Evolutionary conservation across 2,888 invertebrate genomes (phyloP).

Genomic region (Bimastos eiseni): DNA sequence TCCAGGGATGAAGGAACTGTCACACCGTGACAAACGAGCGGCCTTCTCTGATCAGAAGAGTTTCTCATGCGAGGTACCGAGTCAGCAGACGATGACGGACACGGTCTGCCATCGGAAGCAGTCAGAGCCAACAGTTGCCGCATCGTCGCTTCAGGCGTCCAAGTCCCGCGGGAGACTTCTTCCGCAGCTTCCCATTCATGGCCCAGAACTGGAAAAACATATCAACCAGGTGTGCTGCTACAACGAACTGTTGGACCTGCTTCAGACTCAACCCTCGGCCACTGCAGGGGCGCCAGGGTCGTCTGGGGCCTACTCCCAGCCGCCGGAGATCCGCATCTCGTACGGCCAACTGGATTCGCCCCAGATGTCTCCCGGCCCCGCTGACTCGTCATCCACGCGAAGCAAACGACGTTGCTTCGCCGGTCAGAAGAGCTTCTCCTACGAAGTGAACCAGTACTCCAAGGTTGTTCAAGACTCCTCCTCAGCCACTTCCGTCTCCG

Average conservation of each 20-base stretch:
- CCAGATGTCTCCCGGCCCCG: neutral
- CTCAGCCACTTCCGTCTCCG: neutral
- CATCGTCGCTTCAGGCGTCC: neutral
- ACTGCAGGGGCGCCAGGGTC: neutral
- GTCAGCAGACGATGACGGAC: conserved; percentile 24
- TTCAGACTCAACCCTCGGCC: neutral
- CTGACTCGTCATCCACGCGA: neutral
- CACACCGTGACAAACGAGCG: conserved; percentile 25
- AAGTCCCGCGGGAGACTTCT: conserved; percentile 19
- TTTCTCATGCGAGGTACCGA: conserved; percentile 40
- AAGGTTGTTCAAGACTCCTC: neutral
- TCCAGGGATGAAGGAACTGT: neutral
- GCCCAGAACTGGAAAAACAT: conserved; percentile 20
- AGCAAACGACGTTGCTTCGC: conserved; percentile 22
- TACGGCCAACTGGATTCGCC: conserved; percentile 2
- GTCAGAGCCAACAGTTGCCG: conserved; percentile 36
- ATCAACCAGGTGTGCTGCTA: conserved; percentile 18
- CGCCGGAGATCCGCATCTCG: conserved; percentile 14
- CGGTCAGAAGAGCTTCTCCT: conserved; percentile 38
- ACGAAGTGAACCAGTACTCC: conserved; percentile 31
- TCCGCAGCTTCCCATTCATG: conserved; percentile 28
- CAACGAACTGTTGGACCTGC: neutral
- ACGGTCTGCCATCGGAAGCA: conserved; percentile 31
- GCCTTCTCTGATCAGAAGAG: conserved; percentile 40
- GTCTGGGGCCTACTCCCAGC: neutral